phyloP scores from a whole-genome alignment of 2,888 invertebrate species.

The Dascillus cervinus region DNA sequence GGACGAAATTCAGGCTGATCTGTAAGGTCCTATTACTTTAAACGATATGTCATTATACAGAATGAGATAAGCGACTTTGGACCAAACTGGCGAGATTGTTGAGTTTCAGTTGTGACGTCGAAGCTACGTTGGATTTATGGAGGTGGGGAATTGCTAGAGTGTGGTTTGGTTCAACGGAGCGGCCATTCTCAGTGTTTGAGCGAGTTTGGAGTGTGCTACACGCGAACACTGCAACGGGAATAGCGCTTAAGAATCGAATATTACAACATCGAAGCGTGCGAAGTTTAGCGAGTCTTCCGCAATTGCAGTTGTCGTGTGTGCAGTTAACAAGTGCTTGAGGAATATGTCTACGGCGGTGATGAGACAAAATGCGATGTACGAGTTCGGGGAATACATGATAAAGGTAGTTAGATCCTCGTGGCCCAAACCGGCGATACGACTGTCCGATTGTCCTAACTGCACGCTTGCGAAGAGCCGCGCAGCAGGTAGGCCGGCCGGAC shows the following conservation, averaged over 20 bases:
- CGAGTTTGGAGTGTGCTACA: conserved; percentile 52
- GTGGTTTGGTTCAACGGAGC: conserved; percentile 20
- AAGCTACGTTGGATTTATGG: conserved; percentile 11
- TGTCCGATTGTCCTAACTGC: conserved; percentile 10
- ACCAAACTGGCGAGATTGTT: conserved; percentile 15
- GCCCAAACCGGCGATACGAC: no score
- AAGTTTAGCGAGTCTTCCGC: conserved; percentile 38
- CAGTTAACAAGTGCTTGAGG: conserved; percentile 4
- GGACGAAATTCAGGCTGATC: conserved; percentile 19
- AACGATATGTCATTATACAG: conserved; percentile 22
- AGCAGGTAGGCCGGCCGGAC: conserved; percentile 19
- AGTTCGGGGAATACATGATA: conserved; percentile 65
- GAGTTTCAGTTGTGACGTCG: conserved; percentile 13
- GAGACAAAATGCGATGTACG: conserved; percentile 67
- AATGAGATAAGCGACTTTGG: conserved; percentile 23
- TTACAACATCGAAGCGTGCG: conserved; percentile 27
- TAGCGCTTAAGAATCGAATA: conserved; percentile 49
- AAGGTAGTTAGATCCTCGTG: conserved; percentile 52
- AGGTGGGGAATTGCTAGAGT: conserved; percentile 15
- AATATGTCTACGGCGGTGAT: conserved; percentile 70
- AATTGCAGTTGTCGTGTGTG: conserved; percentile 44
- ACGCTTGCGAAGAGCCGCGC: conserved; percentile 15
- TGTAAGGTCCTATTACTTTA: conserved; percentile 15
- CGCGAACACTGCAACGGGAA: conserved; percentile 49
- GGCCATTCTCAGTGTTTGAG: conserved; percentile 45